These are phyloP conservation scores for Rhabdomys dilectus DNA, from an alignment of 2,113 vertebrate species.

Conservation along the genomic window DNA sequence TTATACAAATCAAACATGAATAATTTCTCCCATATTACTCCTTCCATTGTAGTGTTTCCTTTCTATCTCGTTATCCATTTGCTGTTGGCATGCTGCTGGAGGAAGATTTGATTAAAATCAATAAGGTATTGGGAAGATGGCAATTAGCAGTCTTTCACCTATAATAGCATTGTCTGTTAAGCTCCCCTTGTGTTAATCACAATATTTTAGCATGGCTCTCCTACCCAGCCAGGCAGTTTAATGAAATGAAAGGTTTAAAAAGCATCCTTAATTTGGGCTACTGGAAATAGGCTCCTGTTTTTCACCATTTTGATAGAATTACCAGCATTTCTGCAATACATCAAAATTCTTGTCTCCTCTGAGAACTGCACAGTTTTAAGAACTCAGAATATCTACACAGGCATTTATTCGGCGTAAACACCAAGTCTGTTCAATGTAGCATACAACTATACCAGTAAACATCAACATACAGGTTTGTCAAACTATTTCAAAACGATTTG, in stretches of 20 bases:
- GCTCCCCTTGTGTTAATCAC: constrained; percentile 78
- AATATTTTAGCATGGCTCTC: constrained; percentile 70
- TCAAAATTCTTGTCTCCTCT: constrained; percentile 44
- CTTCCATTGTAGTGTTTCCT: constrained; percentile 66
- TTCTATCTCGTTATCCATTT: constrained; percentile 73
- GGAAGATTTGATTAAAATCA: constrained; percentile 86
- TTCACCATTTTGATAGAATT: constrained; percentile 68
- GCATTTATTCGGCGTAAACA: constrained; percentile 29
- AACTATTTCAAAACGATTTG: constrained; percentile 69
- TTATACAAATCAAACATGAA: constrained; percentile 81
- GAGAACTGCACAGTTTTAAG: constrained; percentile 58
- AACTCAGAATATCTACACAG: constrained; percentile 47
- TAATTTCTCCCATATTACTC: constrained; percentile 76
- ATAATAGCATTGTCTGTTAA: constrained; percentile 80
- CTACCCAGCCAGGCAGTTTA: constrained; percentile 59
- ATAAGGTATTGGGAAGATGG: constrained; percentile 84
- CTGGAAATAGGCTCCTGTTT: constrained; percentile 49
- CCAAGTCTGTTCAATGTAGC: constrained; percentile 32
- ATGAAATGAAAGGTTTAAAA: constrained; percentile 75
- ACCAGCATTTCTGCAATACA: constrained; percentile 26
- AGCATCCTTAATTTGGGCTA: constrained; percentile 55
- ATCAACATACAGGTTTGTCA: constrained; percentile 73
- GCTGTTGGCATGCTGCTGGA: constrained; percentile 78
- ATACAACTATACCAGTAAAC: constrained; percentile 55
- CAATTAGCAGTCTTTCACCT: constrained; percentile 85